Percentiles rank a stretch among this genome's conserved stretches.
Conservation (phyloP, 2,888 invertebrate species). For the Stenurella melanura region DNA sequence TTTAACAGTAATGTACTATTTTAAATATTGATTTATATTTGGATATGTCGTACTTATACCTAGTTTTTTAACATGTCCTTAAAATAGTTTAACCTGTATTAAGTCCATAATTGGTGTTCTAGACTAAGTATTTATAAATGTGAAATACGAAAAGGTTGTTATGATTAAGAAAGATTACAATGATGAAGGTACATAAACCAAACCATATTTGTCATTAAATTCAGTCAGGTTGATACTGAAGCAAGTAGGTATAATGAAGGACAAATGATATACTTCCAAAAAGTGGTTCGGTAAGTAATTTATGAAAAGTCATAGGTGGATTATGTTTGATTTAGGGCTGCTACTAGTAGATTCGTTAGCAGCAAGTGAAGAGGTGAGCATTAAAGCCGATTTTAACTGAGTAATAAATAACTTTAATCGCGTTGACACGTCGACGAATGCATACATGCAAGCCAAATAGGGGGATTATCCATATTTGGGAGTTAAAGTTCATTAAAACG, state of each 20-base stretch:
- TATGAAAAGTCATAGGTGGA: constrained; percentile 42
- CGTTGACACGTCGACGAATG: constrained; percentile 52
- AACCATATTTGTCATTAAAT: neutral
- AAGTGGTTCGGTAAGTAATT: constrained; percentile 39
- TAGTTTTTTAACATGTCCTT: no score
- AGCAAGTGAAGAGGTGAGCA: constrained; percentile 55
- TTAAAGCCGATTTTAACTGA: constrained; percentile 59
- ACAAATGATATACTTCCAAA: constrained; percentile 33
- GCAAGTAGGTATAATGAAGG: neutral
- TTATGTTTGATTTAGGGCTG: constrained; percentile 40
- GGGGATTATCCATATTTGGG: constrained; percentile 38
- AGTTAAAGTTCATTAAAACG: constrained; percentile 36
- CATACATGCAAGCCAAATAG: constrained; percentile 43
- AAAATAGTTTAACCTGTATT: no score
- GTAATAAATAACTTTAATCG: constrained; percentile 58
- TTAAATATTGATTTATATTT: no score
- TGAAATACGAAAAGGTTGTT: no score
- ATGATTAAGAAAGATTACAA: no score
- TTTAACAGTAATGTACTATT: no score
- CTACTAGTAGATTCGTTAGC: constrained; percentile 47
- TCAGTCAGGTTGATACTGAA: neutral
- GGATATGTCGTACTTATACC: no score
- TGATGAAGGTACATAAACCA: neutral
- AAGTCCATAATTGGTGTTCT: no score
- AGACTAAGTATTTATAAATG: no score